Evolutionary conservation across 2,888 invertebrate species (phyloP), one percentile per base, ranked within the genome.

Genomic region (Tenthredo mesomela): DNA sequence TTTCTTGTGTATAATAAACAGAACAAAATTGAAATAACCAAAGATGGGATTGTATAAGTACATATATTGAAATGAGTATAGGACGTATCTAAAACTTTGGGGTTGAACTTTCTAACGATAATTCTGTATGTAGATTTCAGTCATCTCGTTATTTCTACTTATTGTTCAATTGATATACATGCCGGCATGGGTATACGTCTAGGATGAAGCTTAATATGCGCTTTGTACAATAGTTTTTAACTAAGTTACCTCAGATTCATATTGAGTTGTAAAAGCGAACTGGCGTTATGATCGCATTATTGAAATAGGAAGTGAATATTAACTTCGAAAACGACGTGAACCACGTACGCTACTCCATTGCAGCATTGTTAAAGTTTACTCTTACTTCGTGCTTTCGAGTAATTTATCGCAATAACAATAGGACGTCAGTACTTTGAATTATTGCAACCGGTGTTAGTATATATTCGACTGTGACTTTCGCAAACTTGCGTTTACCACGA

Each of bases 381-480:
- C 7, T 77, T 33, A 54, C 54, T 77, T 50, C 37, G 58, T 58
- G 80, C 21, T 43, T 5, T 9, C 80, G 12, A 50, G 25, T 61
- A 33, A 54, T 50, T 77, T 50, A 58, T 37, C 40, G 80, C 40
- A 10, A 61, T 80, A 61, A 80, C 54, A 77, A 77, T 54, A 61
- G 25, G 21, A 18, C 6, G 47, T 47, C 29, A 77, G 77, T 54
- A 80, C 61, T 40, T 40, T 43, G 37, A 65, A 33, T 61, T n/a
- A 61, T 80, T 25, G 80, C 37, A 80, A 61, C 10, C 61, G 58
- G 40, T 61, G 21, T 61, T 61, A 40, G 80, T 80, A 61, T 80
- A 61, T 37, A 80, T 61, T 80, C 80, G 61, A 61, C 61, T 80
- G 7, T 61, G 61, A 80, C 80, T 80, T 80, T 80, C 58, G 58